These are phyloP conservation scores for Pangasius djambal DNA, from an alignment of 2,797 vertebrate species.

Conservation along the genomic window DNA sequence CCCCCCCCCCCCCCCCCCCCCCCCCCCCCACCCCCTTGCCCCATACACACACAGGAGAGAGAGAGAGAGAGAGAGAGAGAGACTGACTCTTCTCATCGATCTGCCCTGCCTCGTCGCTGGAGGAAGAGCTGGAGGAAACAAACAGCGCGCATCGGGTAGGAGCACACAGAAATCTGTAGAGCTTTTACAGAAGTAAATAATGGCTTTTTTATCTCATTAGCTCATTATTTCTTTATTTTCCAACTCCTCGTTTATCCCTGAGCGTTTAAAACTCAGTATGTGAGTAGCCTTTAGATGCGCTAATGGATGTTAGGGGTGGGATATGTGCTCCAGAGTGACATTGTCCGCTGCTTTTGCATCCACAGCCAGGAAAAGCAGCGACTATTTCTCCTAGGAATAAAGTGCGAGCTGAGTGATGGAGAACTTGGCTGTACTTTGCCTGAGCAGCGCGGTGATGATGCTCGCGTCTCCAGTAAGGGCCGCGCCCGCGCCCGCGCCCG, in stretches of 20 bases:
- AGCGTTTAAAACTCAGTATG: background rate
- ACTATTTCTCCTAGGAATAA: background rate
- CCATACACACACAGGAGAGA: background rate
- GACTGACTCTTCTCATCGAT: constrained; percentile 6
- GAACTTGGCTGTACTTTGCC: constrained; percentile 20
- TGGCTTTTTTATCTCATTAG: background rate
- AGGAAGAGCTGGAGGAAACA: constrained; percentile 16
- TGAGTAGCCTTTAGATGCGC: background rate
- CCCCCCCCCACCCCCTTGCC: background rate
- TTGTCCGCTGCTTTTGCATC: background rate
- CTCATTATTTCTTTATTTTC: background rate
- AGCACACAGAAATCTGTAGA: background rate
- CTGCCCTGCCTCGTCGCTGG: background rate
- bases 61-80: background rate
- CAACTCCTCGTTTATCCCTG: background rate
- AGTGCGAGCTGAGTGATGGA: constrained; percentile 15
- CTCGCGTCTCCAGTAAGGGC: constrained; percentile 48
- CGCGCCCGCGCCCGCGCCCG: constrained; percentile 52
- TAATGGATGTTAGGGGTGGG: background rate
- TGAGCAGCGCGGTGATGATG: constrained; percentile 32
- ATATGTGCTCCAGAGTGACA: background rate
- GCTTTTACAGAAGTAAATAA: background rate
- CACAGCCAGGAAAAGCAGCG: background rate
- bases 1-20: background rate
- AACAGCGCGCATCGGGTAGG: background rate